phyloP scores from a whole-genome alignment of 2,888 invertebrate genomes.

The Xylocampa areola region DNA sequence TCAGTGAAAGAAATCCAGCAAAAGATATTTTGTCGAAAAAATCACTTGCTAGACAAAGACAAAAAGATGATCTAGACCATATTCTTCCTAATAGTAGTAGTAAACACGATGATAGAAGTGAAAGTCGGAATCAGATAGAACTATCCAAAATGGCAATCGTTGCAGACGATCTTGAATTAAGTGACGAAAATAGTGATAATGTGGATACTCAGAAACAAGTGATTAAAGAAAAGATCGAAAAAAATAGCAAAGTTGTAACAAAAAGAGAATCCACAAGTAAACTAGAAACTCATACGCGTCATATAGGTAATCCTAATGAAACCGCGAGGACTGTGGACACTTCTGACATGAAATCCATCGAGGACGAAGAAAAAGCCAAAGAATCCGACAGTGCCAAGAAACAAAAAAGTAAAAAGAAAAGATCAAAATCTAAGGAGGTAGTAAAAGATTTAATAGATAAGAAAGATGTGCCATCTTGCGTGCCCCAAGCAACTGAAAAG shows the following conservation, averaged over 20 bases:
- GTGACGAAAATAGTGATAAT: slow-evolving; percentile 80
- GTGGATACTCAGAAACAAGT: slow-evolving; percentile 43
- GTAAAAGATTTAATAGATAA: slow-evolving; percentile 43
- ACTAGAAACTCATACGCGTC: neutral
- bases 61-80: slow-evolving; percentile 2
- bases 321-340: neutral
- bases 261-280: slow-evolving; percentile 8
- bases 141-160: slow-evolving; percentile 65
- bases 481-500: slow-evolving; percentile 47
- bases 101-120: slow-evolving; percentile 9
- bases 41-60: neutral
- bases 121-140: slow-evolving; percentile 23
- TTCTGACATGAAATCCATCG: slow-evolving; percentile 21
- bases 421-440: slow-evolving; percentile 56
- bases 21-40: slow-evolving; percentile 2
- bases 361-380: slow-evolving; percentile 21
- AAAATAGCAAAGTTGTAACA: slow-evolving; percentile 1
- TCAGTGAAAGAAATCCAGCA: slow-evolving; percentile 7
- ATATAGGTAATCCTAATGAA: neutral
- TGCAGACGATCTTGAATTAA: slow-evolving; percentile 80
- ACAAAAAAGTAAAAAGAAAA: slow-evolving; percentile 64
- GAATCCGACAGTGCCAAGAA: slow-evolving; percentile 57
- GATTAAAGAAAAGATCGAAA: slow-evolving; percentile 15
- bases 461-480: slow-evolving; percentile 23
- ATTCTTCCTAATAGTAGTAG: neutral